These are phyloP conservation scores for Thunnus thynnus DNA, from an alignment of 2,113 vertebrate genomes.

Conservation along the genomic window DNA sequence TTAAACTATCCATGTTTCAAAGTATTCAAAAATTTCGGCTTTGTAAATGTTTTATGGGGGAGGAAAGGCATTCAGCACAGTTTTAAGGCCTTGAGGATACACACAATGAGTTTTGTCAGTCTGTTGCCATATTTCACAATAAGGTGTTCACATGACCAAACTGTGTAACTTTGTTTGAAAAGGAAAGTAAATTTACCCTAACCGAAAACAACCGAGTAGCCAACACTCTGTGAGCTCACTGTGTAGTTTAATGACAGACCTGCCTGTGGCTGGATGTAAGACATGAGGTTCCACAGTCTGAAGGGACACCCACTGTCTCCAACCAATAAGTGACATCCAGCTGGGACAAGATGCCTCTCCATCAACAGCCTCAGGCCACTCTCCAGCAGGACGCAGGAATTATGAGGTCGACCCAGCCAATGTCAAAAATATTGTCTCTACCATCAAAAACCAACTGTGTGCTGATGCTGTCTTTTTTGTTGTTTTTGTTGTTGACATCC, in stretches of 20 bases:
- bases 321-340: constrained; percentile 34
- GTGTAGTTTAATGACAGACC: not conserved
- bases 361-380: constrained; percentile 49
- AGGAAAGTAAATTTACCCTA: not conserved
- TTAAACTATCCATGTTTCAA: too few species aligned
- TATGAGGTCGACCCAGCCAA: constrained; percentile 9
- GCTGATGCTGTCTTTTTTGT: constrained; percentile 15
- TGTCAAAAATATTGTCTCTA: not conserved
- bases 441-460: constrained; percentile 7
- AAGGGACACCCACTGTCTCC: not conserved
- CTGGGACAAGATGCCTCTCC: constrained; percentile 33
- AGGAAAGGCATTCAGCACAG: too few species aligned
- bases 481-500: constrained; percentile 8
- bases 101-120: too few species aligned
- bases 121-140: too few species aligned
- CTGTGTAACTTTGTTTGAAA: too few species aligned
- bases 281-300: constrained; percentile 23
- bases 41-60: too few species aligned
- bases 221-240: not conserved
- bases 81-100: too few species aligned
- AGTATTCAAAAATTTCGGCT: too few species aligned
- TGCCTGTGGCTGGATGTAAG: constrained; percentile 4
- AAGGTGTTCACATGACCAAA: too few species aligned
- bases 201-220: not conserved
- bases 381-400: constrained; percentile 23